These are phyloP conservation scores for Coreius guichenoti DNA, from an alignment of 2,797 vertebrate species.

Conservation along the genomic window DNA sequence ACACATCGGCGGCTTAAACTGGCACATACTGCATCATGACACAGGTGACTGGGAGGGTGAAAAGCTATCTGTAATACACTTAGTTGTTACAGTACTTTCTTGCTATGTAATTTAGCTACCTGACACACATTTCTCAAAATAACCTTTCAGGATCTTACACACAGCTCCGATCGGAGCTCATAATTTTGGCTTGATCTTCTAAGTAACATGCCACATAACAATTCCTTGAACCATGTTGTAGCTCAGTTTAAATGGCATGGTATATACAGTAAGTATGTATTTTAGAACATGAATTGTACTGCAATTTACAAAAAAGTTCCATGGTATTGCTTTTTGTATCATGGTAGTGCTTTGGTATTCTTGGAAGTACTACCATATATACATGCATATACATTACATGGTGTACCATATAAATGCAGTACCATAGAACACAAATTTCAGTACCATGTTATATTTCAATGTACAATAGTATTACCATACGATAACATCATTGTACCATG, in stretches of 20 bases:
- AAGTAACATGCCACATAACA: background rate
- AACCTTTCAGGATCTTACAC: conserved; percentile 12
- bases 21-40: background rate
- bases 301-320: background rate
- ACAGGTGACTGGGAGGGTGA: background rate
- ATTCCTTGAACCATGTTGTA: background rate
- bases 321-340: background rate
- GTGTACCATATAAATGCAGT: background rate
- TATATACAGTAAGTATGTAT: background rate
- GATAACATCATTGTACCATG: background rate
- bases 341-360: background rate
- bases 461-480: background rate
- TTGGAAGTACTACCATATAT: background rate
- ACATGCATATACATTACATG: too few species aligned
- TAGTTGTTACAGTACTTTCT: background rate
- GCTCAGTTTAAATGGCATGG: background rate
- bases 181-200: background rate
- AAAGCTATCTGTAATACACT: conserved; percentile 14
- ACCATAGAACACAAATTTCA: background rate
- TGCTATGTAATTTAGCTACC: conserved; percentile 21
- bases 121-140: conserved; percentile 10
- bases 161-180: background rate
- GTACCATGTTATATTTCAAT: background rate
- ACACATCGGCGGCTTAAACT: background rate
- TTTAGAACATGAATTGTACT: background rate